phyloP scores from a whole-genome alignment of 2,888 invertebrate species.

The Callinectes sapidus region DNA sequence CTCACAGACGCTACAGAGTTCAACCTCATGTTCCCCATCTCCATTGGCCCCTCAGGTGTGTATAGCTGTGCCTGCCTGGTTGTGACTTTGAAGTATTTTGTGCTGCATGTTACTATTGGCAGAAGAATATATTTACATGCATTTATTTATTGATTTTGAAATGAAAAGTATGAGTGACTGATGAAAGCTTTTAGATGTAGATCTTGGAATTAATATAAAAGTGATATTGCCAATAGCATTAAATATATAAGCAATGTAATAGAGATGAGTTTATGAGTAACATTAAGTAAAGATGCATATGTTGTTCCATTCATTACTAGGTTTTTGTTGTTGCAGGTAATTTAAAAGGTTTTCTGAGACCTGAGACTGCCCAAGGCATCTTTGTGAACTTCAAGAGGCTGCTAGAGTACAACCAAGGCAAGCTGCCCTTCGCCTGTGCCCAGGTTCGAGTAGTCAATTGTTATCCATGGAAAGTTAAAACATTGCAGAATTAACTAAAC shows the following conservation, averaged over 20 bases:
- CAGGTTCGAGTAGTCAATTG: conserved; percentile 57
- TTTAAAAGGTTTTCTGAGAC: conserved; percentile 84
- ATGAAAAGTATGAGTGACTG: background rate
- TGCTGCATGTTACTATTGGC: background rate
- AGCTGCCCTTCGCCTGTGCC: conserved; percentile 79
- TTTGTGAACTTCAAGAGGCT: conserved; percentile 99
- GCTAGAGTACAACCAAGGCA: conserved; percentile 97
- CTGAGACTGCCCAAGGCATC: conserved; percentile 99
- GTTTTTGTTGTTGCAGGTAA: conserved; percentile 46
- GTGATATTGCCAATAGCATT: no score
- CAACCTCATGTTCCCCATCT: conserved; percentile 99
- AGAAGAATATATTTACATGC: background rate
- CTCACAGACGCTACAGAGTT: conserved; percentile 97
- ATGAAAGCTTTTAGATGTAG: no score
- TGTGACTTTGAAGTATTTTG: background rate
- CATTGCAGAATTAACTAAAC: background rate
- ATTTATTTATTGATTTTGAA: background rate
- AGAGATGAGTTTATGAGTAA: background rate
- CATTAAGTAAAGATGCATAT: background rate
- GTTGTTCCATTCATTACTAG: background rate
- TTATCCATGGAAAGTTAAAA: background rate
- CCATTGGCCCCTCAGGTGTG: conserved; percentile 95
- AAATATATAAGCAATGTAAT: no score
- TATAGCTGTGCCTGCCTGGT: conserved; percentile 13
- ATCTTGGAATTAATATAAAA: no score